Evolutionary conservation across 2,113 vertebrate species (phyloP), one percentile per base, ranked within the genome.

Genomic region (Camelus dromedarius): DNA sequence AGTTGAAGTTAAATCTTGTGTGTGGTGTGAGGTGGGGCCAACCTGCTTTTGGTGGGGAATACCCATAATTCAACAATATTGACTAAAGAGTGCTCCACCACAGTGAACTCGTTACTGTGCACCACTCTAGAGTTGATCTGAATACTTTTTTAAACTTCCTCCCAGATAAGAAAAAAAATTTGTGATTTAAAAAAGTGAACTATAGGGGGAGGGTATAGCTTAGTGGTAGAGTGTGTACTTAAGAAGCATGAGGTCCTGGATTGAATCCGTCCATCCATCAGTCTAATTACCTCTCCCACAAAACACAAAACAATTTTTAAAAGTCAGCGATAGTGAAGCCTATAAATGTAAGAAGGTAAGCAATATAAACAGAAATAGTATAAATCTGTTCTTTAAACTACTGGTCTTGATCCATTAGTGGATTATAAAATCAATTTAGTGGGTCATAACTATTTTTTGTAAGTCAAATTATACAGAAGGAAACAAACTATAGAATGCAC

Each of bases 401-500:
- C 32, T 85, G 67, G 35, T 66, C 72, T 96, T 70, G 16, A 91
- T 52, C 62, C 35, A 35, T 35, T 62, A 82, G 64, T 96, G 38
- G 75, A 48, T 97, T 91, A 84, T 84, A n/a, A 88, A 95, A 89
- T 94, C 70, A 85, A 10, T 67, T 77, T 72, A 84, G 16, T 86
- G 54, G 69, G 24, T 91, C 69, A 88, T 77, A 95, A n/a, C 20
- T 24, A 46, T 75, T 60, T 62, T 70, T 81, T 93, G 70, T 69
- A 82, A 79, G 76, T 92, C 83, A 92, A 91, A 54, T 84, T 72
- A 85, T 96, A 96, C 67, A 82, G 35, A 79, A 92, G 4, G 75
- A 19, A 94, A 89, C 35, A 93, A 89, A 92, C 64, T 35, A 48
- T 83, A 87, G 58, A 96, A 90, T 32, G 38, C 7, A 70, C 14